Evolutionary conservation across 2,113 vertebrate genomes (phyloP), one percentile per base, ranked within the genome.

Genomic region (Eretmochelys imbricata): DNA sequence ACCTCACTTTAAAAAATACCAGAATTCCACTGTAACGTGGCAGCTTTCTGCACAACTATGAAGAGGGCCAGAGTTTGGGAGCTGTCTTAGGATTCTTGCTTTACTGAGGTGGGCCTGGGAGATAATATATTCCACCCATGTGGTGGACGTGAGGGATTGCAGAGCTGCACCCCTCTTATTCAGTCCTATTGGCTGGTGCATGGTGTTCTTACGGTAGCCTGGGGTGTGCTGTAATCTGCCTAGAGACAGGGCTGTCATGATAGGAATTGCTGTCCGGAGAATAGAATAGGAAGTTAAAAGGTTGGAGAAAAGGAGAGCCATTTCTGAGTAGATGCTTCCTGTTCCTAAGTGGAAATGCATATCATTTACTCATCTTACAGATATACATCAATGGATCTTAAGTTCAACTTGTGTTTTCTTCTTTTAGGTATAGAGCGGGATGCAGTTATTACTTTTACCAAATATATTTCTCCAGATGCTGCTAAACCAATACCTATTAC

Each of bases 401-500:
- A 35, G 51, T 31, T 25, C 94, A 75, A 93, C 83, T 14, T 94
- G 5, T 92, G 13, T 98, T 97, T 96, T 88, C 95, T 93, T 76
- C 48, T 83, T 10, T 0, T 96, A 99, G 99, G 99, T 99, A 99
- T 99, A 99, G 99, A 99, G 91, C 99, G 98, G 95, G 99, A 99
- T 97, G 99, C 99, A 53, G 99, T 99, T 95, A 99, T 96, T 95
- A 99, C 99, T 98, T 99, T 99, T 98, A 99, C 99, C 91, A 99
- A 99, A 98, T 99, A 99, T 94, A 98, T 99, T 98, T 99, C 99
- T 98, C 99, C 99, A 89, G 99, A 99, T 96, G 99, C 99, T 98
- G 98, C 98, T 98, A 99, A 99, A 95, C 99, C 99, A 82, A 99
- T 99, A 94, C 99, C 99, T 83, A 99, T 99, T 96, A 99, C 99